A percentile compares a stretch with the other conserved stretches of the same genome.
Evolutionary conservation across 2,797 vertebrate genomes (phyloP).

Genomic region (Rhabdophis nuchalis): DNA sequence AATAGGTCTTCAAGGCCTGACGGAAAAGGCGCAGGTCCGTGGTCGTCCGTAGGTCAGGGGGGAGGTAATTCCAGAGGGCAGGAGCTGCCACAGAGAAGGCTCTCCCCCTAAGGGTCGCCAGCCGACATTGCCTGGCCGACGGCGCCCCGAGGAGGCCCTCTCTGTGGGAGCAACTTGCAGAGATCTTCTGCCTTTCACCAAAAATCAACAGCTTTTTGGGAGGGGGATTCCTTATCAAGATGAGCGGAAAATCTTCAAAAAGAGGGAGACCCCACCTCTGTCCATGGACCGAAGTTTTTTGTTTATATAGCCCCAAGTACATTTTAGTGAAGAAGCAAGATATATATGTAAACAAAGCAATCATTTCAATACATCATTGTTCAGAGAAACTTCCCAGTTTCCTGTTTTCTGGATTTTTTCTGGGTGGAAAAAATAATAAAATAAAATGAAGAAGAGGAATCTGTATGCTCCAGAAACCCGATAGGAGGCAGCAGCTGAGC

Average conservation of each 20-base stretch:
- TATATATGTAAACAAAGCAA: slow-evolving; percentile 14
- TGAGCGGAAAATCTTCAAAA: not conserved
- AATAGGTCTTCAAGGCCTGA: too few relatives aligned
- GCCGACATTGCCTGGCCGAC: too few relatives aligned
- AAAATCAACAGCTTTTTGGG: not conserved
- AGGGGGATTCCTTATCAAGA: not conserved
- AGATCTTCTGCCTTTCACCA: not conserved
- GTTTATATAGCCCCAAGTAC: not conserved
- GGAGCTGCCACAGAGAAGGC: too few relatives aligned
- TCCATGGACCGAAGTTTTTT: not conserved
- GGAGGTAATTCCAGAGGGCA: too few relatives aligned
- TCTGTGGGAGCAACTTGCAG: too few relatives aligned
- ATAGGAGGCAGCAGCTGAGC: slow-evolving; percentile 80
- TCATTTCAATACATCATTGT: slow-evolving; percentile 26
- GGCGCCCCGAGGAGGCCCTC: too few relatives aligned
- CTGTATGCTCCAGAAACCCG: slow-evolving; percentile 70
- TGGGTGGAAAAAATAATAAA: slow-evolving; percentile 21
- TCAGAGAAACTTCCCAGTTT: slow-evolving; percentile 44
- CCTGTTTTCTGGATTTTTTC: slow-evolving; percentile 56
- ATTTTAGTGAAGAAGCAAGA: not conserved
- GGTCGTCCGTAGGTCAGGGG: too few relatives aligned
- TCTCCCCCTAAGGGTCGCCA: too few relatives aligned
- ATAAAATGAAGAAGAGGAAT: slow-evolving; percentile 51
- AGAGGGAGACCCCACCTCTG: not conserved
- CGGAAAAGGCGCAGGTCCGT: too few relatives aligned